phyloP scores from a whole-genome alignment of 2,888 invertebrate species.

The Caenorhabditis wallacei region DNA sequence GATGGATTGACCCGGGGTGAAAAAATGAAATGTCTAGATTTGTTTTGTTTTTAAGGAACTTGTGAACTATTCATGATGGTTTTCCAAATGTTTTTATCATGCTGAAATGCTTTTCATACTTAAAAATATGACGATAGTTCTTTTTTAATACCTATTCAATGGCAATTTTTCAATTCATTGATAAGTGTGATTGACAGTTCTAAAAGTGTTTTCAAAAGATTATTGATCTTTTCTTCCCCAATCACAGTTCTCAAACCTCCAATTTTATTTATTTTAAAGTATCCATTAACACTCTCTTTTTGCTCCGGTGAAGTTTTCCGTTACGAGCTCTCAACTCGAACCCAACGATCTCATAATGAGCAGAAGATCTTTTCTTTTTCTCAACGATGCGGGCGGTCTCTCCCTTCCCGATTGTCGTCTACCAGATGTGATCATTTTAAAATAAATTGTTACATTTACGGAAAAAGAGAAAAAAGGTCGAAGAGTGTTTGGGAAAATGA shows the following conservation, averaged over 20 bases:
- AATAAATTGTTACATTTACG: slow-evolving; percentile 42
- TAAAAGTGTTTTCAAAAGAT: no score
- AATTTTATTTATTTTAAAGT: slow-evolving; percentile 4
- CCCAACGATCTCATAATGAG: slow-evolving; percentile 37
- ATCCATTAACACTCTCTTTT: slow-evolving; percentile 5
- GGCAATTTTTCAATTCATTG: neutral
- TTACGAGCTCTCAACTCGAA: slow-evolving; percentile 1
- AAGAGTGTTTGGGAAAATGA: slow-evolving; percentile 19
- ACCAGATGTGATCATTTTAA: slow-evolving; percentile 38
- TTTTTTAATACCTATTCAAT: no score
- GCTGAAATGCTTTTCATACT: no score
- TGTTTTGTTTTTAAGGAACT: neutral
- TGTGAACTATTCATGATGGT: no score
- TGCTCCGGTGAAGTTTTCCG: neutral
- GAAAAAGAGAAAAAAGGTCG: neutral
- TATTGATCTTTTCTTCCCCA: no score
- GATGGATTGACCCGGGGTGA: neutral
- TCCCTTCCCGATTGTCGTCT: slow-evolving; percentile 3
- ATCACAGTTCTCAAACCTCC: neutral
- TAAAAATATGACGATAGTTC: no score
- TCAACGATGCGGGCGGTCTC: slow-evolving; percentile 35
- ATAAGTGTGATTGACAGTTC: no score
- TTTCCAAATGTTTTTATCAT: no score
- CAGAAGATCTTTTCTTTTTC: slow-evolving; percentile 5
- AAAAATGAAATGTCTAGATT: neutral